Conservation (phyloP, 2,797 vertebrate species). For the Gobionotothen gibberifrons region DNA sequence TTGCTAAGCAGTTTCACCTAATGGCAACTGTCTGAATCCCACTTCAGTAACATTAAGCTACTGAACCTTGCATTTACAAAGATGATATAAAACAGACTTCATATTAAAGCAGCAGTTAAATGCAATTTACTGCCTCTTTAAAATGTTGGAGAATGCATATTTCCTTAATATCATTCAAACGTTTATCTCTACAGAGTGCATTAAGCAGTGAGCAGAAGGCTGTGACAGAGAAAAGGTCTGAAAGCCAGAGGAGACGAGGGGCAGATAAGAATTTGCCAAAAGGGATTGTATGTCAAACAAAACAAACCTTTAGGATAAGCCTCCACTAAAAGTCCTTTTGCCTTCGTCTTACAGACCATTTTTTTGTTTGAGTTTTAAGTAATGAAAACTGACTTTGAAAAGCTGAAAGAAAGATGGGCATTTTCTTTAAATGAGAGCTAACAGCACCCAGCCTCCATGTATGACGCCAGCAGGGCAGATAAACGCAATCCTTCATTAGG, state of each 20-base stretch:
- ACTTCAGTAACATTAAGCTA: not conserved
- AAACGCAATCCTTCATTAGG: constrained; percentile 17
- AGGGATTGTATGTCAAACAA: not conserved
- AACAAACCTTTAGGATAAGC: not conserved
- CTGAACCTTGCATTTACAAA: not conserved
- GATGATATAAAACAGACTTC: not conserved
- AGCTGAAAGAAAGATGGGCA: not conserved
- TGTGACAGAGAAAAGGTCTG: not conserved
- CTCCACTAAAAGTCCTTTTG: not conserved
- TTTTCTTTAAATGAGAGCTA: constrained; percentile 20
- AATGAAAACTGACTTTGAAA: not conserved
- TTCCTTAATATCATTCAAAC: not conserved
- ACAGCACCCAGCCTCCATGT: not conserved
- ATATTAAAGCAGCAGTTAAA: not conserved
- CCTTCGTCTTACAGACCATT: not conserved
- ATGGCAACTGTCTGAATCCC: constrained; percentile 7
- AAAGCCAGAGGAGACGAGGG: not conserved
- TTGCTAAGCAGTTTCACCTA: constrained; percentile 7
- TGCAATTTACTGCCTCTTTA: not conserved
- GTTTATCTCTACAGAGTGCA: not conserved
- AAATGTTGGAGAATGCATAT: not conserved
- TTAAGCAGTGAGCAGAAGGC: not conserved
- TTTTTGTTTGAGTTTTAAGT: not conserved
- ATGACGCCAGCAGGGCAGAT: constrained; percentile 13
- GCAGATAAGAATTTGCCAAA: constrained; percentile 2